Percentiles rank a stretch among this genome's conserved stretches.
Evolutionary conservation across 2,797 vertebrate genomes (phyloP).

Genomic region (Falco novaeseelandiae): DNA sequence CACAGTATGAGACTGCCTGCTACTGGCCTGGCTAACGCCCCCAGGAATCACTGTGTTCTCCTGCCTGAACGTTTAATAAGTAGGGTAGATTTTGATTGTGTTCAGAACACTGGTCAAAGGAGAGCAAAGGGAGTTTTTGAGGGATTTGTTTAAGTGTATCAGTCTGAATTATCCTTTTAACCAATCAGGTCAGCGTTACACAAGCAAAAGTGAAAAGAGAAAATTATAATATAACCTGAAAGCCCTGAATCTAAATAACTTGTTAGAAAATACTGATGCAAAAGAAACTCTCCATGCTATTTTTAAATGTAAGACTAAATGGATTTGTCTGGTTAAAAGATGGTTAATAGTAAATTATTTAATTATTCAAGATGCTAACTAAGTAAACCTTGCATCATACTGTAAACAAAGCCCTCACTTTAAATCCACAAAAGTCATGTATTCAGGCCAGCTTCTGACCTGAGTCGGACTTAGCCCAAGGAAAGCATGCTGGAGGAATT

Average conservation of each 20-base stretch:
- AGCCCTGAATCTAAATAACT: not conserved
- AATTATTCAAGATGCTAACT: not conserved
- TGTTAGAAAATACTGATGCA: not conserved
- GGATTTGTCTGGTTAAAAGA: not conserved
- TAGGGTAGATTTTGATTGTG: not conserved
- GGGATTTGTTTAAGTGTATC: not conserved
- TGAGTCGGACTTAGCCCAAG: not conserved
- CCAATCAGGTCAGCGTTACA: not conserved
- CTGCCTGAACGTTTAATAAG: not conserved
- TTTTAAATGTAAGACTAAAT: not conserved
- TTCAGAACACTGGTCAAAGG: not conserved
- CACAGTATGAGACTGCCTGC: not conserved
- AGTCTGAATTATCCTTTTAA: not conserved
- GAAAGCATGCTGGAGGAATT: not conserved
- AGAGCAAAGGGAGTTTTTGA: not conserved
- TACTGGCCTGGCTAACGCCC: not conserved
- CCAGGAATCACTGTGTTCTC: not conserved
- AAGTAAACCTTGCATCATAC: not conserved
- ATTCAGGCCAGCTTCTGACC: not conserved
- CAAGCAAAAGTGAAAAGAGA: not conserved
- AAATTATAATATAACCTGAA: not conserved
- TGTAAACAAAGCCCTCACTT: not conserved
- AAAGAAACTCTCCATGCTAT: not conserved
- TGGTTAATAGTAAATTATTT: not conserved
- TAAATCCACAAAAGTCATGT: not conserved